phyloP scores from a whole-genome alignment of 1,140 invertebrate genomes.

The Tetragnatha versicolor region DNA sequence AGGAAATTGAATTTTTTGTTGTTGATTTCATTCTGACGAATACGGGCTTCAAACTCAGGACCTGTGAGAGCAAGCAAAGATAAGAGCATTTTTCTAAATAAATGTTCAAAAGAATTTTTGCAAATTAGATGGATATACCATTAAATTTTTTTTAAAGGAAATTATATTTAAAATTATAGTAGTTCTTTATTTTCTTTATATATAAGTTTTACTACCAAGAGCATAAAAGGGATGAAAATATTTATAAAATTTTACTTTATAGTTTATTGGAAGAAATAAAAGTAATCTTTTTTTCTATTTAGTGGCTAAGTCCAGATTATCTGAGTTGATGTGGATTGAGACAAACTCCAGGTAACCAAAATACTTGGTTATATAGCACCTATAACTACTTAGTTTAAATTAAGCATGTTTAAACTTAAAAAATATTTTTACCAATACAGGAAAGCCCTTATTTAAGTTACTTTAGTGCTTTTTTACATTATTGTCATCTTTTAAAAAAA shows the following conservation, averaged over 20 bases:
- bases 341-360: no score
- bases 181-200: background rate
- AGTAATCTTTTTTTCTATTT: no score
- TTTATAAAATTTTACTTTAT: no score
- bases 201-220: background rate
- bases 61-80: conserved; percentile 50
- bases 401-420: no score
- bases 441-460: no score
- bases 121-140: background rate
- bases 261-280: no score
- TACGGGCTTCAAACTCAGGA: conserved; percentile 96
- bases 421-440: no score
- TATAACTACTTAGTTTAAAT: no score
- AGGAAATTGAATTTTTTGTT: conserved; percentile 99
- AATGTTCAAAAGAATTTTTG: background rate
- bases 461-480: background rate
- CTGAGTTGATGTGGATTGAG: no score
- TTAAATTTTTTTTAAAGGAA: background rate
- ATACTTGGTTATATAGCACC: no score
- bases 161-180: background rate
- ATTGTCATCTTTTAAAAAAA: background rate
- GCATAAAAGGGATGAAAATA: no score
- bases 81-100: background rate
- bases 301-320: no score
- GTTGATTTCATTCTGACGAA: conserved; percentile 94